Percentiles rank a stretch among this genome's conserved stretches.
These are phyloP conservation scores for Garrulus glandarius DNA, from an alignment of 2,797 vertebrate genomes.

Conservation along the genomic window DNA sequence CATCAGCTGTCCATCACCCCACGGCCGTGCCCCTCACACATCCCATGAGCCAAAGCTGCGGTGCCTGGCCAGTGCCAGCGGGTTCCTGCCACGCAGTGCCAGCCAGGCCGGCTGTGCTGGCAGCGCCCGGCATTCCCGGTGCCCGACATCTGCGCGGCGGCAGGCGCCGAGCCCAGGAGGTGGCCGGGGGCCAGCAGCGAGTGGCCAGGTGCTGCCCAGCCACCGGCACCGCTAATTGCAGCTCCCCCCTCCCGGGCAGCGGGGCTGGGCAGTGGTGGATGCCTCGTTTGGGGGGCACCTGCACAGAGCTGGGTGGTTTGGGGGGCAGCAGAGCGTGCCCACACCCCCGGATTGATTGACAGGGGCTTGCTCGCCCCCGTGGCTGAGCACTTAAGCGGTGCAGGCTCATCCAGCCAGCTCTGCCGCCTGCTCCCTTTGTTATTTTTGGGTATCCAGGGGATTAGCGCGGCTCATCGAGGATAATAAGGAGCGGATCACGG, in stretches of 20 bases:
- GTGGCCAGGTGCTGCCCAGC: constrained; percentile 45
- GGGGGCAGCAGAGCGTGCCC: neutral
- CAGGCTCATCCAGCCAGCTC: neutral
- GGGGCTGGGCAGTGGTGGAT: neutral
- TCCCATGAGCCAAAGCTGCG: neutral
- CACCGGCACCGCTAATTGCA: constrained; percentile 1
- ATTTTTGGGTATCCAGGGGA: constrained; percentile 23
- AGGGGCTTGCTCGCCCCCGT: neutral
- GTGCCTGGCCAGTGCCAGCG: neutral
- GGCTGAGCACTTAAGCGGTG: neutral
- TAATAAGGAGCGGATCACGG: constrained; percentile 43
- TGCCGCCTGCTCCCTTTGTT: constrained; percentile 21
- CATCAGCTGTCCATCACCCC: neutral
- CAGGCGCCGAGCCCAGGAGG: neutral
- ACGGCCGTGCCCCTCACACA: rapidly evolving
- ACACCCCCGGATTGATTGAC: neutral
- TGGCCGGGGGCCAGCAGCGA: constrained; percentile 17
- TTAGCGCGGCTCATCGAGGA: neutral
- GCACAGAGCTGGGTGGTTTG: rapidly evolving
- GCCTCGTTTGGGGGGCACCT: neutral
- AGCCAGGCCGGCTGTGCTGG: constrained; percentile 52
- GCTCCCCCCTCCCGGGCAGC: neutral
- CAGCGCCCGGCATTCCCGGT: neutral
- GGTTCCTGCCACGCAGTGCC: neutral
- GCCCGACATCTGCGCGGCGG: constrained; percentile 59